Conservation (phyloP, 2,113 vertebrate species). For the Mola mola region DNA sequence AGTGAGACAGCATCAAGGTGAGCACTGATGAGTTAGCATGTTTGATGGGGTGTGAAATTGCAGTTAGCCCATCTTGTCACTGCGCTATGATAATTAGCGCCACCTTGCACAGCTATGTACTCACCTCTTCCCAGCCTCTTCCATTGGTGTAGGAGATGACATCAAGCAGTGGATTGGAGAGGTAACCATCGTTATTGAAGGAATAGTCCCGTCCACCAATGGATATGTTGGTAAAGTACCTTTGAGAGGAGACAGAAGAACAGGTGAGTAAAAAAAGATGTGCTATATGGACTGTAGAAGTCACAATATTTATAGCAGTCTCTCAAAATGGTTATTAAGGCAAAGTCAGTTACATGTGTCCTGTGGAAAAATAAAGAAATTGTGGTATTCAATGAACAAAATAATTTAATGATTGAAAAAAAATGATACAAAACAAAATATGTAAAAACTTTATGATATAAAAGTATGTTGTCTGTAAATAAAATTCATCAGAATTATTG, state of each 20-base stretch:
- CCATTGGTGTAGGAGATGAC: slow-evolving; percentile 93
- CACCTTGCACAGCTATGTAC: slow-evolving; percentile 44
- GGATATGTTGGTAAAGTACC: slow-evolving; percentile 95
- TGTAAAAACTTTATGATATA: too few species aligned
- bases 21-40: slow-evolving; percentile 37
- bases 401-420: too few species aligned
- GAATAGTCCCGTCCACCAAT: slow-evolving; percentile 93
- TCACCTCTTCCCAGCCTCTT: slow-evolving; percentile 94
- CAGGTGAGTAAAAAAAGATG: not conserved
- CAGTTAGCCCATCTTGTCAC: slow-evolving; percentile 15
- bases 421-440: too few species aligned
- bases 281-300: too few species aligned
- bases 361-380: too few species aligned
- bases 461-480: too few species aligned
- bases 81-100: slow-evolving; percentile 32
- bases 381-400: too few species aligned
- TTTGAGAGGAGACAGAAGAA: slow-evolving; percentile 51
- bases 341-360: too few species aligned
- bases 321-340: too few species aligned
- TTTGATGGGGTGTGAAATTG: slow-evolving; percentile 62
- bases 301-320: too few species aligned
- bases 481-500: too few species aligned
- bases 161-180: slow-evolving; percentile 93
- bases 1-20: slow-evolving; percentile 20
- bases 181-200: slow-evolving; percentile 93